phyloP scores from a whole-genome alignment of 2,888 invertebrate genomes.

The Erebia ligea region DNA sequence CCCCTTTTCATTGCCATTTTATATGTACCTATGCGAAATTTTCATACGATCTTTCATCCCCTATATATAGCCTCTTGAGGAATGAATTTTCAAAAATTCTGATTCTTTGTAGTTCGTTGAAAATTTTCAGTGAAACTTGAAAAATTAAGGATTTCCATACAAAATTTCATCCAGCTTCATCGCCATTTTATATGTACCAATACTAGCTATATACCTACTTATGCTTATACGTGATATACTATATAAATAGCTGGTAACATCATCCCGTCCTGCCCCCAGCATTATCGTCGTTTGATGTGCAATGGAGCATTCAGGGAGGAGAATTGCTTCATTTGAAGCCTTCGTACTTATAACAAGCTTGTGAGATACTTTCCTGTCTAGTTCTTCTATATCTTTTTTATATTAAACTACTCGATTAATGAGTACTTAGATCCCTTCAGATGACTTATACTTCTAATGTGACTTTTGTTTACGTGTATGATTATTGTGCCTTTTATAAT shows the following conservation, averaged over 20 bases:
- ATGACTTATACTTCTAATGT: no score
- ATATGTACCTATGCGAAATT: no score
- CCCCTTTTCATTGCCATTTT: neutral
- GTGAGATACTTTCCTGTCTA: neutral
- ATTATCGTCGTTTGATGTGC: constrained; percentile 27
- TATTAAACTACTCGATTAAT: no score
- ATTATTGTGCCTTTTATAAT: no score
- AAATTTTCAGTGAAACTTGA: no score
- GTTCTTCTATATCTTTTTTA: neutral
- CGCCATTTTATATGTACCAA: neutral
- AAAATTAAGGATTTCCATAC: no score
- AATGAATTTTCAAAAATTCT: no score
- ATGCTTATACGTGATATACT: neutral
- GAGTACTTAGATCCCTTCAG: no score
- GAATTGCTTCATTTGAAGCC: constrained; percentile 34
- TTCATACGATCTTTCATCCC: no score
- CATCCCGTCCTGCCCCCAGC: constrained; percentile 13
- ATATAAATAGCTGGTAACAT: neutral
- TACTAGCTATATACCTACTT: neutral
- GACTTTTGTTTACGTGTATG: no score
- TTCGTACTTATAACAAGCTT: constrained; percentile 15
- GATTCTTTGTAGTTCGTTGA: no score
- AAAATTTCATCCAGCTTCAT: neutral
- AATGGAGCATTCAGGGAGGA: constrained; percentile 34
- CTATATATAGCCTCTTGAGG: no score